Evolutionary conservation across 2,113 vertebrate species (phyloP).

Genomic region (Cnemophilus loriae): DNA sequence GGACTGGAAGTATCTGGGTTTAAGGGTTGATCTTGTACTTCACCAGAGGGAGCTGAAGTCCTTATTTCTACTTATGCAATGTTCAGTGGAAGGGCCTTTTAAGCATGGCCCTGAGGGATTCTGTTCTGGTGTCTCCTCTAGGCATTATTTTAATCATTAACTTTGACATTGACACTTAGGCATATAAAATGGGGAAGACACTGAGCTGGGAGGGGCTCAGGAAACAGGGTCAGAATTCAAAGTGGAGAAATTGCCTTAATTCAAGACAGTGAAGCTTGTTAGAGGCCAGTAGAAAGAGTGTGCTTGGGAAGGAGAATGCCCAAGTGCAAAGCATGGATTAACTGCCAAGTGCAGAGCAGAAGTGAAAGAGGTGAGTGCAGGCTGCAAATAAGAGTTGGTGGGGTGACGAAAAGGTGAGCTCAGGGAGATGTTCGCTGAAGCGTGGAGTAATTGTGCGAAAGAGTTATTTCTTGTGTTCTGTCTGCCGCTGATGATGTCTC

Average conservation of each 20-base stretch:
- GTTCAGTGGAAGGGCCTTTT: not conserved
- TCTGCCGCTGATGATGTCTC: not conserved
- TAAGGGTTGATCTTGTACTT: not conserved
- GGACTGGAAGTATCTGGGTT: not conserved
- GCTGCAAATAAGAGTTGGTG: not conserved
- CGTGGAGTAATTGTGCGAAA: not conserved
- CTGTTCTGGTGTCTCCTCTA: not conserved
- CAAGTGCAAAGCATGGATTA: not conserved
- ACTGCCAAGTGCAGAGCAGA: not conserved
- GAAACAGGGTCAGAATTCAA: not conserved
- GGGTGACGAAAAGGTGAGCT: rapidly evolving
- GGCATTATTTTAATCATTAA: not conserved
- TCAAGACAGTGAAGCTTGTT: not conserved
- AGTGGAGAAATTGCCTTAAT: not conserved
- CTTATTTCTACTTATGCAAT: not conserved
- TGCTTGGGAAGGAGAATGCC: not conserved
- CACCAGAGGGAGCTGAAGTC: not conserved
- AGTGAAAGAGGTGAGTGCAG: not conserved
- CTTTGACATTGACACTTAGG: not conserved
- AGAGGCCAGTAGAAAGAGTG: not conserved
- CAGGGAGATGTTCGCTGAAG: not conserved
- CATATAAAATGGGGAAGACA: not conserved
- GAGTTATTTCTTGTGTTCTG: not conserved
- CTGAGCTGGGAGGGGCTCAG: not conserved
- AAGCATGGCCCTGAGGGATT: not conserved